Evolutionary conservation across 2,113 vertebrate genomes (phyloP).

Genomic region (Centropus bengalensis): DNA sequence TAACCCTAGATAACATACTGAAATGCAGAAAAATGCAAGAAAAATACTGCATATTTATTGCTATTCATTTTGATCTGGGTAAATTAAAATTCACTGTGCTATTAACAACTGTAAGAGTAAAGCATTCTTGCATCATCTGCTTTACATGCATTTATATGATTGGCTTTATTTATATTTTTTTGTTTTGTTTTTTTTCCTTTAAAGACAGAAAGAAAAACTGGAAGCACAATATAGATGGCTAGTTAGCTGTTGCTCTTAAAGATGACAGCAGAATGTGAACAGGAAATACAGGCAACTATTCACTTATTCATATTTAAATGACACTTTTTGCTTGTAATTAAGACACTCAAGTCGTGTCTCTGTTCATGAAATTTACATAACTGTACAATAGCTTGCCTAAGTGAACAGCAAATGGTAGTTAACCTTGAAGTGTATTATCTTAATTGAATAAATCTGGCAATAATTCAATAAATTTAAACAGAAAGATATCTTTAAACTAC

Average conservation of each 20-base stretch:
- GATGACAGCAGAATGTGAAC: conserved; percentile 68
- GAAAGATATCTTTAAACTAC: conserved; percentile 59
- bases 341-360: conserved; percentile 80
- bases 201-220: conserved; percentile 45
- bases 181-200: not conserved
- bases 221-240: conserved; percentile 30
- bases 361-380: conserved; percentile 82
- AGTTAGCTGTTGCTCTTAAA: conserved; percentile 68
- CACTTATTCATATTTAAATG: conserved; percentile 85
- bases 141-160: conserved; percentile 43
- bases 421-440: conserved; percentile 83
- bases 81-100: conserved; percentile 20
- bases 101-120: conserved; percentile 4
- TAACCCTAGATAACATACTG: not conserved
- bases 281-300: conserved; percentile 77
- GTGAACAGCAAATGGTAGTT: conserved; percentile 84
- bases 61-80: not conserved
- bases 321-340: conserved; percentile 82
- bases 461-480: conserved; percentile 80
- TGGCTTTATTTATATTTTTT: not conserved
- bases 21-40: conserved; percentile 21
- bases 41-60: conserved; percentile 2
- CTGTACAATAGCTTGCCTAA: conserved; percentile 83
- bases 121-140: conserved; percentile 28
- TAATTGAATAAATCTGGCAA: conserved; percentile 83